Evolutionary conservation across 2,797 vertebrate genomes (phyloP).

Genomic region (Xenops minutus): DNA sequence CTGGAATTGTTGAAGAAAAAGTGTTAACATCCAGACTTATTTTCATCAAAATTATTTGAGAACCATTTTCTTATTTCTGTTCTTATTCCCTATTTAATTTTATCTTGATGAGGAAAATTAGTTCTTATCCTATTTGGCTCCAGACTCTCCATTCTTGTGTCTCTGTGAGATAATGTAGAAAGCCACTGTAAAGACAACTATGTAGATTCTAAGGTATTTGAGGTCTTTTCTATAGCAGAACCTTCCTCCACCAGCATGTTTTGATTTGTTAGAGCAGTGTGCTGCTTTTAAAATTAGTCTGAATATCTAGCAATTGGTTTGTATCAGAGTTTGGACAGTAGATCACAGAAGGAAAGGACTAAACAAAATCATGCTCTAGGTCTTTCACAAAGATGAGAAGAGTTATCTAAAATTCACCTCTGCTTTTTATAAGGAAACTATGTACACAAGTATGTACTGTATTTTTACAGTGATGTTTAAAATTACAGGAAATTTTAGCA

Average conservation of each 20-base stretch:
- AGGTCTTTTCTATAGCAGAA: not conserved
- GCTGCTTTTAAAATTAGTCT: not conserved
- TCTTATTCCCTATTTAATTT: not conserved
- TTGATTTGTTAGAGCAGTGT: not conserved
- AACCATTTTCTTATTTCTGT: not conserved
- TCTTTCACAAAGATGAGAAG: not conserved
- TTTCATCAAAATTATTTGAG: not conserved
- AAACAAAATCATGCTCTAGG: not conserved
- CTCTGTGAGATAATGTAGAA: not conserved
- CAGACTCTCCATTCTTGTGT: not conserved
- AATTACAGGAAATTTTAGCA: not conserved
- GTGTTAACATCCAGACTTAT: fast-evolving
- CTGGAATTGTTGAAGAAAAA: not conserved
- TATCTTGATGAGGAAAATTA: not conserved
- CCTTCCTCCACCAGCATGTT: not conserved
- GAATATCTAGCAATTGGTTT: not conserved
- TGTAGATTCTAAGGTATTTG: not conserved
- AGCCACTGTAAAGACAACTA: not conserved
- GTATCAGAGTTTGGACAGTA: not conserved
- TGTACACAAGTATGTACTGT: not conserved
- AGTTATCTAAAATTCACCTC: not conserved
- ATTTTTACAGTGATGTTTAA: not conserved
- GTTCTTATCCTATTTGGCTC: not conserved
- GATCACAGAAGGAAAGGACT: not conserved
- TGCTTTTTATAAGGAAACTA: not conserved